Conservation (phyloP, 2,888 invertebrate species). For the Plebejus anna region DNA sequence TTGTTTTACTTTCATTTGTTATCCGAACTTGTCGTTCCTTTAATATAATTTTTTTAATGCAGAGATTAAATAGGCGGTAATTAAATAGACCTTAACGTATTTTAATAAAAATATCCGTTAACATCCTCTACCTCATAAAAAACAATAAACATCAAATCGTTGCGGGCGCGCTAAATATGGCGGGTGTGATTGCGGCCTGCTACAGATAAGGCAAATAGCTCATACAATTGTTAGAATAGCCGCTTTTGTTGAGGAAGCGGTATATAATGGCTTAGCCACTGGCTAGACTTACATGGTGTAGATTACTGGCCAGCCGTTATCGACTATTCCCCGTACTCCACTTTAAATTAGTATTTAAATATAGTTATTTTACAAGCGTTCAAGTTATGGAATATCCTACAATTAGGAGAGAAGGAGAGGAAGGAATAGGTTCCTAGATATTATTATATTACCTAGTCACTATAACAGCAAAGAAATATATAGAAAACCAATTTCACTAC, state of each 20-base stretch:
- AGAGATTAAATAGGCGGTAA: neutral
- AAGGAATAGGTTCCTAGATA: neutral
- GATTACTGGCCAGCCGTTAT: slow-evolving; percentile 51
- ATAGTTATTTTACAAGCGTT: slow-evolving; percentile 2
- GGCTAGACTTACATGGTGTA: slow-evolving; percentile 74
- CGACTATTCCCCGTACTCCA: slow-evolving; percentile 3
- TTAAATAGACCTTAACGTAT: neutral
- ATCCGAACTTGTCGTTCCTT: too few relatives aligned
- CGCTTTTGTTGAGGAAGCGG: slow-evolving; percentile 76
- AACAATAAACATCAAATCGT: slow-evolving; percentile 38
- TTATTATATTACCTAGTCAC: too few relatives aligned
- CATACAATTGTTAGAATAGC: slow-evolving; percentile 77
- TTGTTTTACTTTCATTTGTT: too few relatives aligned
- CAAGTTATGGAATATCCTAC: neutral
- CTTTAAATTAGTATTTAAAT: slow-evolving; percentile 22
- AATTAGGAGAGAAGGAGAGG: neutral
- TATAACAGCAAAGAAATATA: too few relatives aligned
- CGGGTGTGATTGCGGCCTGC: slow-evolving; percentile 67
- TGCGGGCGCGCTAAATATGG: slow-evolving; percentile 44
- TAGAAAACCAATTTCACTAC: too few relatives aligned
- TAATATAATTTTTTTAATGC: too few relatives aligned
- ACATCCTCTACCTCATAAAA: neutral
- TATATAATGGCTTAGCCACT: slow-evolving; percentile 70
- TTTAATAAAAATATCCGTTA: neutral
- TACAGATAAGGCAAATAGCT: slow-evolving; percentile 79